phyloP scores from a whole-genome alignment of 2,113 vertebrate species.

The Psilopogon haemacephalus region DNA sequence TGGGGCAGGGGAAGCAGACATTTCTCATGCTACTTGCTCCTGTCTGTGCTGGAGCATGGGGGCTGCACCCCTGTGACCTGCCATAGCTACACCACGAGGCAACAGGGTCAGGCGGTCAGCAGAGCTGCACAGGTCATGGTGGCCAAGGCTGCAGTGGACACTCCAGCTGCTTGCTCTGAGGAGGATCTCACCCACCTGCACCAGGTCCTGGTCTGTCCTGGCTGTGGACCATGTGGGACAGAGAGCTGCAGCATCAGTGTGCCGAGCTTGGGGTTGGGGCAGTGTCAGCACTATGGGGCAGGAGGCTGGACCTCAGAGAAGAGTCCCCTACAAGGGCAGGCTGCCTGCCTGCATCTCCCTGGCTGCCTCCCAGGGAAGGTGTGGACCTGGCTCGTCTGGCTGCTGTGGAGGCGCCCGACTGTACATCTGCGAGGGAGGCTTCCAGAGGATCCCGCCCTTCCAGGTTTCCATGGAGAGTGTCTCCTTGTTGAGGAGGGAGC shows the following conservation, averaged over 20 bases:
- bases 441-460: conserved; percentile 49
- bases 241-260: neutral
- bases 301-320: neutral
- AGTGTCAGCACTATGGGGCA: neutral
- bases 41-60: neutral
- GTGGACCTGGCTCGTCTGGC: conserved; percentile 27
- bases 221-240: neutral
- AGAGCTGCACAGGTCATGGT: neutral
- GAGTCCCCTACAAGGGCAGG: neutral
- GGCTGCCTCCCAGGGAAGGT: neutral
- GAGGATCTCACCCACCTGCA: neutral
- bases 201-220: neutral
- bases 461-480: conserved; percentile 67
- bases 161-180: neutral
- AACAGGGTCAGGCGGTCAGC: fast-evolving
- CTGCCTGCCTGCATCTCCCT: neutral
- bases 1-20: neutral
- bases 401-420: conserved; percentile 16
- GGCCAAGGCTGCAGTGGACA: neutral
- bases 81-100: neutral
- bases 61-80: neutral
- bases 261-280: neutral
- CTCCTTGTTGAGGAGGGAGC: conserved; percentile 48
- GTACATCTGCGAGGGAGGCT: conserved; percentile 36
- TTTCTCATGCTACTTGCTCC: neutral